These are phyloP conservation scores for Meriones unguiculatus DNA, from an alignment of 2,113 vertebrate genomes.

Conservation along the genomic window DNA sequence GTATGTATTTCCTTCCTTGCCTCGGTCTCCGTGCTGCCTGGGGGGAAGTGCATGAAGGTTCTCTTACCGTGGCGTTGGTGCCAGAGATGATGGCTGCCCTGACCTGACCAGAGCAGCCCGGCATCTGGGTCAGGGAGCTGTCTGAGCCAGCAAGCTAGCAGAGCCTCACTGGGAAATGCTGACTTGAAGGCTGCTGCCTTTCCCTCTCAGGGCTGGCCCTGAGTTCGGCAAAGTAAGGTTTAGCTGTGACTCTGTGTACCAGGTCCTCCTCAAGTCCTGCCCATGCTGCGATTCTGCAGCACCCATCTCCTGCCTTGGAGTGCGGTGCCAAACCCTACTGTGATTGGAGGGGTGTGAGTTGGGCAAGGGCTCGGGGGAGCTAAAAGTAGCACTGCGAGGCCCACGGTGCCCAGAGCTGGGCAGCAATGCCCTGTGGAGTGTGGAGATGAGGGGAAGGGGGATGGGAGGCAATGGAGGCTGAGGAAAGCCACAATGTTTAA, in stretches of 20 bases:
- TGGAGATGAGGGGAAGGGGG: background rate
- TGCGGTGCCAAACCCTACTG: background rate
- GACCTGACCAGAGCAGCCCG: background rate
- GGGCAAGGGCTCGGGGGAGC: background rate
- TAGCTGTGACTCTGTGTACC: background rate
- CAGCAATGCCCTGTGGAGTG: background rate
- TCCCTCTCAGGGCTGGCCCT: background rate
- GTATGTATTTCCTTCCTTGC: conserved; percentile 73
- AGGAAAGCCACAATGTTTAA: background rate
- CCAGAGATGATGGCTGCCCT: background rate
- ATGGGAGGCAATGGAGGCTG: background rate
- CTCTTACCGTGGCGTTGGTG: background rate
- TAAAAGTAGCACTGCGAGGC: background rate
- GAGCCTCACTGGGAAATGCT: background rate
- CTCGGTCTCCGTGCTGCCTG: background rate
- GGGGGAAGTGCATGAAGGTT: background rate
- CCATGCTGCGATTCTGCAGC: background rate
- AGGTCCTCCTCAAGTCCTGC: background rate
- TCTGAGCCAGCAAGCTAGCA: background rate
- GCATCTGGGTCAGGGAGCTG: too few relatives aligned
- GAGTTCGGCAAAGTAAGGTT: background rate
- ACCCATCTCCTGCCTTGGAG: background rate
- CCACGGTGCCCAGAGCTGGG: background rate
- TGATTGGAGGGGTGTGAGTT: background rate
- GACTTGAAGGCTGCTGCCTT: background rate